phyloP scores from a whole-genome alignment of 2,113 vertebrate species.

The Stercorarius parasiticus region DNA sequence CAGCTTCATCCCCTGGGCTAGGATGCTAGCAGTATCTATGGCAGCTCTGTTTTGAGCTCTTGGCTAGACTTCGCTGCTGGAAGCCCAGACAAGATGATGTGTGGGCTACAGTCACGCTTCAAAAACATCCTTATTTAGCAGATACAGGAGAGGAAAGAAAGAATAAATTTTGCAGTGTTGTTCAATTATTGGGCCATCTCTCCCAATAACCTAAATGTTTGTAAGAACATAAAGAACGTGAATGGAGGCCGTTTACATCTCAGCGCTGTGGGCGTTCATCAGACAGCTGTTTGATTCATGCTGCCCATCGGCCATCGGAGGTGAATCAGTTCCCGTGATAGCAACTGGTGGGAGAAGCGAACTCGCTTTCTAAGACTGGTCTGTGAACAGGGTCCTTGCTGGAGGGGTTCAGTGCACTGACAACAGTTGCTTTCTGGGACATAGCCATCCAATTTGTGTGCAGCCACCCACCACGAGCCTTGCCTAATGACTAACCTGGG shows the following conservation, averaged over 20 bases:
- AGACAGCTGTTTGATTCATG: neutral
- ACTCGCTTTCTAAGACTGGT: neutral
- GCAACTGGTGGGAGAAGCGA: neutral
- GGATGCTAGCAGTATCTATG: neutral
- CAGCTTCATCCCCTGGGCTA: neutral
- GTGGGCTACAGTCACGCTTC: neutral
- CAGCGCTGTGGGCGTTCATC: neutral
- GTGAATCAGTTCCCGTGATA: neutral
- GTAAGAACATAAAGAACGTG: neutral
- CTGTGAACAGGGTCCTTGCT: neutral
- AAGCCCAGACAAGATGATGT: neutral
- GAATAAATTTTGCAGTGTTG: neutral
- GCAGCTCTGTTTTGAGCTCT: neutral
- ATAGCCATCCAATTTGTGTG: neutral
- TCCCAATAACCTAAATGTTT: neutral
- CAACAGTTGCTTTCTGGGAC: neutral
- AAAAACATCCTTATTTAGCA: slow-evolving; percentile 16
- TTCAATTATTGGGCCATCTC: neutral
- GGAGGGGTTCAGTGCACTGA: neutral
- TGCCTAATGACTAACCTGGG: too few species aligned
- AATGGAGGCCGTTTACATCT: neutral
- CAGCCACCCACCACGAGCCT: neutral
- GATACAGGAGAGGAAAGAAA: neutral
- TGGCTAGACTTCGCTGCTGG: neutral
- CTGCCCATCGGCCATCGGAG: neutral